Base-by-base conservation (phyloP, 1,140 invertebrate genomes). In the Drosophila parabipectinata region DNA sequence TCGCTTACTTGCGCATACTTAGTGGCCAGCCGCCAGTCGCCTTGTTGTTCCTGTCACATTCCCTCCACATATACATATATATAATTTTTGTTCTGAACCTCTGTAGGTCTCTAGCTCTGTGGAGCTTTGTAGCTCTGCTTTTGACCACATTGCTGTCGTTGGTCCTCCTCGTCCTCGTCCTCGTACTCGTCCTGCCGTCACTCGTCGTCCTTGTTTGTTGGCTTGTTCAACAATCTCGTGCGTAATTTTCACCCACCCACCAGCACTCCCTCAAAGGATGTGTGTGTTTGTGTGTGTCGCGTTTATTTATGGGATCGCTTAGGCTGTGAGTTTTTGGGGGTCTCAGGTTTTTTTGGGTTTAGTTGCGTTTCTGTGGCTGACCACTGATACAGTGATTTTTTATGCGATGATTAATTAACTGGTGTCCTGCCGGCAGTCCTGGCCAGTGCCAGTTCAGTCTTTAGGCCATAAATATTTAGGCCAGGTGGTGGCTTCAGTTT, bases 331-430 rank as follows among this genome's bases (percentile, higher is more conserved):
- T 37, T 37, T 34, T 34, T 34, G 12, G 32, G 37, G 21, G n/a
- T 18, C 24, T 32, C 41, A 15, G 30, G 54, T 44, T 44, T 44
- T 28, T 28, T 67, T 37, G 50, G 63, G 67, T 71, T 57, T 71
- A 67, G 63, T 69, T 48, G 54, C 66, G 44, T 55, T 75, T 52
- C 58, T 53, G 53, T 41, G 39, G 58, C 57, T 72, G 73, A 59
- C 66, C 66, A 77, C 75, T 77, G 64, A 77, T 77, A 77, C 75
- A 71, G 75, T 77, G 75, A 77, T 77, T 77, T 78, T 78, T 78
- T 59, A 78, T 72, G 66, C 55, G 39, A 78, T 78, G 76, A 78
- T 78, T 78, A 78, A 78, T 78, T 77, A 78, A 78, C 74, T 72
- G 15, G 41, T 28, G 57, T 51, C 41, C 45, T 10, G 32, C 15